Percentiles rank a stretch among this genome's conserved stretches.
phyloP scores from a whole-genome alignment of 1,140 invertebrate genomes.

The Zaprionus vittiger region DNA sequence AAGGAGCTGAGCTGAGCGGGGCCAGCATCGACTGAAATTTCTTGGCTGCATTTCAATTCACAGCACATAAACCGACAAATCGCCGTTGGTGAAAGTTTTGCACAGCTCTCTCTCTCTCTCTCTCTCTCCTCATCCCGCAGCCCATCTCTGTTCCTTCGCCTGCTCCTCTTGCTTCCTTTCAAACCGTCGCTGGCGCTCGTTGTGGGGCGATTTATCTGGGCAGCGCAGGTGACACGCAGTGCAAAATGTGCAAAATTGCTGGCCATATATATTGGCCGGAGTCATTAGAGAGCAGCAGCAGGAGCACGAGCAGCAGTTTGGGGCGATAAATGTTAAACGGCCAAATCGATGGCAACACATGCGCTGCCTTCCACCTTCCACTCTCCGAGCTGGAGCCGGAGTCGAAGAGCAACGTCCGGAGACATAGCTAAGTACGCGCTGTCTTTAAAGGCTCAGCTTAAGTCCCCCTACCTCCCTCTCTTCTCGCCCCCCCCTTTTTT shows the following conservation, averaged over 20 bases:
- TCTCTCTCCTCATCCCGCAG: not conserved
- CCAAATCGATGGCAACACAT: slow-evolving; percentile 81
- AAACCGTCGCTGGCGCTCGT: not conserved
- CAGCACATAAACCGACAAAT: slow-evolving; percentile 80
- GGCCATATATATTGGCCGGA: slow-evolving; percentile 72
- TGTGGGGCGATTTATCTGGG: slow-evolving; percentile 70
- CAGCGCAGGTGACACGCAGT: slow-evolving; percentile 77
- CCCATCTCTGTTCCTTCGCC: not conserved
- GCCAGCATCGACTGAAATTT: slow-evolving; percentile 34
- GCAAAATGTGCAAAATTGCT: slow-evolving; percentile 76
- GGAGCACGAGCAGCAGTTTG: slow-evolving; percentile 26
- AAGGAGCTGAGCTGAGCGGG: not conserved
- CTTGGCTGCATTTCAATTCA: slow-evolving; percentile 81
- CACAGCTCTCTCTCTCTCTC: slow-evolving; percentile 7
- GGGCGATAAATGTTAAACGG: slow-evolving; percentile 79
- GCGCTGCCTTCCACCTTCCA: slow-evolving; percentile 29
- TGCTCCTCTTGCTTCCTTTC: not conserved
- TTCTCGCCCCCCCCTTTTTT: too few relatives aligned
- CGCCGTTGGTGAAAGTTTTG: slow-evolving; percentile 68
- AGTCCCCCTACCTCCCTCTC: slow-evolving; percentile 3
- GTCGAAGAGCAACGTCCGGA: not conserved
- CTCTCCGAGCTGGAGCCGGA: not conserved
- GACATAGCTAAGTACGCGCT: slow-evolving; percentile 3
- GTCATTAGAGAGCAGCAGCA: slow-evolving; percentile 40
- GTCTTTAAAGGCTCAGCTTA: slow-evolving; percentile 33